A percentile compares a stretch with the other conserved stretches of the same genome.
phyloP scores from a whole-genome alignment of 2,113 vertebrate species.

The Prunella himalayana region DNA sequence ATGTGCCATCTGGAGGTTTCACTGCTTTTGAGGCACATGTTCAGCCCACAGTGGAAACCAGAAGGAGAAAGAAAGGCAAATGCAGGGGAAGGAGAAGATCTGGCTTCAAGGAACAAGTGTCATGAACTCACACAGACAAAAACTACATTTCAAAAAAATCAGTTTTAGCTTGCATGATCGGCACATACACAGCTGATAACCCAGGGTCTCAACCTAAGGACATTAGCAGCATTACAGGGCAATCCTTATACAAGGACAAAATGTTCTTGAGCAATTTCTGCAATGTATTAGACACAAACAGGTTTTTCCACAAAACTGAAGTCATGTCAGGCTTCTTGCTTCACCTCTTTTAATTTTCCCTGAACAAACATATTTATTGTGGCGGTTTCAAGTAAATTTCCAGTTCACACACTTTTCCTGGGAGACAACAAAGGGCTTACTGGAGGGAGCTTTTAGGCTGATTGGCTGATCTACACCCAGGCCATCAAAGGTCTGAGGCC shows the following conservation, averaged over 20 bases:
- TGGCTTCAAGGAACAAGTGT: conserved; percentile 27
- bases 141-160: background rate
- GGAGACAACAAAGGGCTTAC: background rate
- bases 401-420: background rate
- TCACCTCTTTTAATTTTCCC: conserved; percentile 48
- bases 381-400: conserved; percentile 25
- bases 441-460: background rate
- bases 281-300: conserved; percentile 40
- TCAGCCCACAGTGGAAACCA: background rate
- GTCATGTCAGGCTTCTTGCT: conserved; percentile 36
- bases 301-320: conserved; percentile 47
- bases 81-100: background rate
- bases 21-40: background rate
- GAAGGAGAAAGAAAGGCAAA: conserved; percentile 41
- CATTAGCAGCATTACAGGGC: conserved; percentile 46
- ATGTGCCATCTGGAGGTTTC: conserved; percentile 62
- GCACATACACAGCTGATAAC: conserved; percentile 25
- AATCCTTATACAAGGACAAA: conserved; percentile 58
- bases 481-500: background rate
- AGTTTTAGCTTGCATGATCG: conserved; percentile 35
- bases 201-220: conserved; percentile 56
- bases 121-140: conserved; percentile 20
- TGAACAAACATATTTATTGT: conserved; percentile 60
- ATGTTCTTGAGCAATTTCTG: conserved; percentile 55
- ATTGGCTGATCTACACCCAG: background rate